Conservation (phyloP, 2,113 vertebrate species). For the Barnardius zonarius region DNA sequence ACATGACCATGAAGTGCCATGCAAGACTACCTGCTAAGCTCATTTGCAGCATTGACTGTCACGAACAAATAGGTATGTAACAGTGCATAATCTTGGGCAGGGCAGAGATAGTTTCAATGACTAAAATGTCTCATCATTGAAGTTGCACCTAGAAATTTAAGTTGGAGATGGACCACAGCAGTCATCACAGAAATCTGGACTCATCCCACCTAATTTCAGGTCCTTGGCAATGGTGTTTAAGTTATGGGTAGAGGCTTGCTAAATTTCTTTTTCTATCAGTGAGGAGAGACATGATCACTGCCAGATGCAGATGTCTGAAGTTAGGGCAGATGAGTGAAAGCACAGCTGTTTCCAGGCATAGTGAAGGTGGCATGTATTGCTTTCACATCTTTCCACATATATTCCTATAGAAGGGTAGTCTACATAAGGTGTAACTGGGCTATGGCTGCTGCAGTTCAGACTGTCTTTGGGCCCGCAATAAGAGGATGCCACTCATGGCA, state of each 20-base stretch:
- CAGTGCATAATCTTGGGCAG: background rate
- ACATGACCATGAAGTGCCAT: conserved; percentile 31
- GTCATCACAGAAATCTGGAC: background rate
- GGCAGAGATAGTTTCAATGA: background rate
- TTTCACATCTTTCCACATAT: background rate
- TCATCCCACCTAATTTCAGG: background rate
- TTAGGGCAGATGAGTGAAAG: background rate
- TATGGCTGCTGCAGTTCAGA: background rate
- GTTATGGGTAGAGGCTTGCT: background rate
- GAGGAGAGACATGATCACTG: background rate
- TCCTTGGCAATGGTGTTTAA: background rate
- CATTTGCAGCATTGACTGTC: conserved; percentile 12
- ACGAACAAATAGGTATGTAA: conserved; percentile 30
- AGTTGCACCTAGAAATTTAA: background rate
- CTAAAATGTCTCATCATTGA: conserved; percentile 16
- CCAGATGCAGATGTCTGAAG: background rate
- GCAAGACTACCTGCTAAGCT: conserved; percentile 63
- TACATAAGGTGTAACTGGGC: background rate
- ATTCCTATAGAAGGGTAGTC: background rate
- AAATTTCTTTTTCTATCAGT: background rate
- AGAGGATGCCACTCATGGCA: background rate
- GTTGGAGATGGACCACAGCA: background rate
- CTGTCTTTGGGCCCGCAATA: rapidly evolving
- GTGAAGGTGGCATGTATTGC: background rate
- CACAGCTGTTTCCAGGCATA: background rate